Conservation (phyloP, 2,797 vertebrate species). For the Cercopithecus petaurista region DNA sequence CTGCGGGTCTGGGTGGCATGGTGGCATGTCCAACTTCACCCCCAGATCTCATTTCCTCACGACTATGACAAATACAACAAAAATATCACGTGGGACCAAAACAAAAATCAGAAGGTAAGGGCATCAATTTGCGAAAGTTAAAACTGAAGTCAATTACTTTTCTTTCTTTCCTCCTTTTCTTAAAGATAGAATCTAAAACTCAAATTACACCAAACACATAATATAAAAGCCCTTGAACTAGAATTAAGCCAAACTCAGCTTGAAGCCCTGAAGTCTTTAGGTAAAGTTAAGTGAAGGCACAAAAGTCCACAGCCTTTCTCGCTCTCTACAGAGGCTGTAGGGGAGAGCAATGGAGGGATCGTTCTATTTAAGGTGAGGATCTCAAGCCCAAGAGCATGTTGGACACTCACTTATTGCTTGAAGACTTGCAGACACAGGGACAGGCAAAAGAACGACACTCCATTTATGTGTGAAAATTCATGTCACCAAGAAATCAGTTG, state of each 20-base stretch:
- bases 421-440: rapidly evolving
- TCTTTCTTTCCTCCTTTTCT: neutral
- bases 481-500: neutral
- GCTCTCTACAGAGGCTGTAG: too few species aligned
- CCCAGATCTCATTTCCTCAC: neutral
- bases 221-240: neutral
- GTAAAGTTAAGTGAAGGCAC: neutral
- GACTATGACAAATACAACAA: neutral
- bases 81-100: neutral
- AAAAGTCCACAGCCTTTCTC: neutral
- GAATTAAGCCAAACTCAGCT: neutral
- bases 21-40: too few species aligned
- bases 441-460: rapidly evolving
- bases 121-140: neutral
- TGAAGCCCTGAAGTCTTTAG: neutral
- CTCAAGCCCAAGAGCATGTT: neutral
- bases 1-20: rapidly evolving
- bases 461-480: too few species aligned
- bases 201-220: neutral
- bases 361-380: too few species aligned
- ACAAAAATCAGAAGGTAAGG: neutral
- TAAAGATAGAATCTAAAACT: neutral
- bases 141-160: too few species aligned
- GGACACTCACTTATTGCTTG: neutral
- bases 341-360: neutral